These are phyloP conservation scores for Odontamblyopus rebecca DNA, from an alignment of 2,797 vertebrate genomes.

Conservation along the genomic window DNA sequence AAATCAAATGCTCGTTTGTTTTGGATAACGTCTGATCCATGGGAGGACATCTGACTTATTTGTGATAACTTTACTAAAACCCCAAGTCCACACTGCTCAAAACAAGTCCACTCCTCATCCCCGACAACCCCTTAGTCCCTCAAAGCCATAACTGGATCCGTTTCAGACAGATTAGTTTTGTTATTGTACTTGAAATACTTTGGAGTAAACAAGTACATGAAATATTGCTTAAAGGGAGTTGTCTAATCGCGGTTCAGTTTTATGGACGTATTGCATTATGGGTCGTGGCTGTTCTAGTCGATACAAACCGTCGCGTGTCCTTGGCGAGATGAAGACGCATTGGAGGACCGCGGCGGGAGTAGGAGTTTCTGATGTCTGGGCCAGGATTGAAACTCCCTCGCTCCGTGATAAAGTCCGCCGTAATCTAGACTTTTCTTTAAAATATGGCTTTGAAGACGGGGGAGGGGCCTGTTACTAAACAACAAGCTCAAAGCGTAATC, in stretches of 20 bases:
- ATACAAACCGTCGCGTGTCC: constrained; percentile 54
- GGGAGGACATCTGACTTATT: not conserved
- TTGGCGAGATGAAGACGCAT: constrained; percentile 72
- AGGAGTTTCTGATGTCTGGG: constrained; percentile 76
- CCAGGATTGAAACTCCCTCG: constrained; percentile 74
- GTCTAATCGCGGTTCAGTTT: not conserved
- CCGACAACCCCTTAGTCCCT: constrained; percentile 27
- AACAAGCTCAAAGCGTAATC: constrained; percentile 81
- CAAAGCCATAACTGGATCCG: constrained; percentile 72
- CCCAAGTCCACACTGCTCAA: constrained; percentile 30
- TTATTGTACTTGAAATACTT: not conserved
- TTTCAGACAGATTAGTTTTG: constrained; percentile 56
- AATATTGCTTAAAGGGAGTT: not conserved
- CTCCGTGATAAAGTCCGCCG: constrained; percentile 73
- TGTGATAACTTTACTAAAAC: constrained; percentile 29
- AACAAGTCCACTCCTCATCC: constrained; percentile 61
- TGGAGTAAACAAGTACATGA: constrained; percentile 2
- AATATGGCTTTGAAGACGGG: constrained; percentile 71
- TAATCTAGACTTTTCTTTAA: constrained; percentile 77
- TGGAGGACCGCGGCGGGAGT: constrained; percentile 66
- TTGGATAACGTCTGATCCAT: not conserved
- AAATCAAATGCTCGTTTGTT: not conserved
- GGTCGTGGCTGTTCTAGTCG: constrained; percentile 38
- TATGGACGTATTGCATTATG: constrained; percentile 22
- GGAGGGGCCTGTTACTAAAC: constrained; percentile 30